These are phyloP conservation scores for Sorex araneus DNA, from an alignment of 2,113 vertebrate genomes.

Conservation along the genomic window DNA sequence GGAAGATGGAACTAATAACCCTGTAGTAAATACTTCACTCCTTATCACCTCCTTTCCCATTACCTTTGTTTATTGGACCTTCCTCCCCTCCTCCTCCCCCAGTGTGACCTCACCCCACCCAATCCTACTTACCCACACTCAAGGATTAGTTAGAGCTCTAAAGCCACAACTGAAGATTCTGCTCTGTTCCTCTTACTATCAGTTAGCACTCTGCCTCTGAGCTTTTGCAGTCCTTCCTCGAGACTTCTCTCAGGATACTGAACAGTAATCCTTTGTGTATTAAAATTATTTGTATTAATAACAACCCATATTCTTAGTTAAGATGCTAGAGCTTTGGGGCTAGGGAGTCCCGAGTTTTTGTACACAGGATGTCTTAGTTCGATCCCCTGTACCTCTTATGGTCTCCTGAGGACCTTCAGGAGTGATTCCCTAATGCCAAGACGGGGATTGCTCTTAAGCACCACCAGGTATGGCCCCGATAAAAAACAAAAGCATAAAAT, in stretches of 20 bases:
- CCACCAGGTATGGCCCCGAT: no score
- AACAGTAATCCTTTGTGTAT: not conserved
- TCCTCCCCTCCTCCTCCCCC: not conserved
- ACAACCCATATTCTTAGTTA: constrained; percentile 13
- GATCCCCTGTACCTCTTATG: no score
- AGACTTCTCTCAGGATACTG: not conserved
- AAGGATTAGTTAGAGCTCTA: not conserved
- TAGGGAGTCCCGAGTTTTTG: no score
- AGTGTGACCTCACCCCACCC: not conserved
- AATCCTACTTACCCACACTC: not conserved
- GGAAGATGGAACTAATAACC: not conserved
- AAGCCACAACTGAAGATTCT: not conserved
- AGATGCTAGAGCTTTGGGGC: not conserved
- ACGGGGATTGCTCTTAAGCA: no score
- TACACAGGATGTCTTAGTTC: no score
- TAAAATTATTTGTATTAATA: not conserved
- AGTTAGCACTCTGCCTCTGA: not conserved
- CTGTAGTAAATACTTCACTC: not conserved
- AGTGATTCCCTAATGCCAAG: no score
- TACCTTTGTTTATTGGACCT: not conserved
- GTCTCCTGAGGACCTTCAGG: no score
- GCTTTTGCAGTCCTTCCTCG: not conserved
- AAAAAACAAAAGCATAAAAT: not conserved
- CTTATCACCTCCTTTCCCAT: not conserved
- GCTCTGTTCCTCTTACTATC: not conserved